Percentiles rank a stretch among this genome's conserved stretches.
Evolutionary conservation across 2,888 invertebrate species (phyloP).

Genomic region (Fragum sueziense): DNA sequence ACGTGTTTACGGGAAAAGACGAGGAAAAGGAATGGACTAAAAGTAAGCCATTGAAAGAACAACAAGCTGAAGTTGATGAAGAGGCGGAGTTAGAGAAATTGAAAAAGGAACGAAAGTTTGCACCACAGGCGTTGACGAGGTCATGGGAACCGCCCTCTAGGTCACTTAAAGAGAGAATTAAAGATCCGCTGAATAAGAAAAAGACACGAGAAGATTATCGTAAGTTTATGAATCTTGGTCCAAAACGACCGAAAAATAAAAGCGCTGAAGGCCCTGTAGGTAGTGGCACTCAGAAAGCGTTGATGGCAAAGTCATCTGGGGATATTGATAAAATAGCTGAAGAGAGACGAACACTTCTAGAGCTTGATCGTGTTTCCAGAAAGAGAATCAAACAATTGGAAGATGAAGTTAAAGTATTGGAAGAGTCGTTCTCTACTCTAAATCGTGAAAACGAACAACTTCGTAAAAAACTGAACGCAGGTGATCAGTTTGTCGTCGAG

Average conservation of each 20-base stretch:
- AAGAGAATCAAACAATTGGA: slow-evolving; percentile 44
- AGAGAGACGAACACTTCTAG: slow-evolving; percentile 29
- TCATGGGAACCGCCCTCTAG: not conserved
- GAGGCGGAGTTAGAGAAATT: not conserved
- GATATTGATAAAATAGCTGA: slow-evolving; percentile 10
- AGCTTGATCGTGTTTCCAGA: slow-evolving; percentile 23
- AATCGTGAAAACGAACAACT: slow-evolving; percentile 48
- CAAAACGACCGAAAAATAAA: not conserved
- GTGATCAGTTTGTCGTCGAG: slow-evolving; percentile 37
- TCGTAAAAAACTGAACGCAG: slow-evolving; percentile 41
- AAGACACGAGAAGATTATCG: not conserved
- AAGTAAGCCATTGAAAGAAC: slow-evolving; percentile 4
- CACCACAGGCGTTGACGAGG: not conserved
- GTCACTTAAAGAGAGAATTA: not conserved
- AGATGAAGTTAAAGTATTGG: slow-evolving; percentile 27
- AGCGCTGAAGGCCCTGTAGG: not conserved
- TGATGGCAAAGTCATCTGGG: not conserved
- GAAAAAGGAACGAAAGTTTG: slow-evolving; percentile 13
- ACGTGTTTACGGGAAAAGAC: slow-evolving; percentile 19
- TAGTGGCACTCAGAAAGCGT: not conserved
- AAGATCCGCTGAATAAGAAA: not conserved
- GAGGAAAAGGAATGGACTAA: slow-evolving; percentile 19
- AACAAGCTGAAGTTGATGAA: not conserved
- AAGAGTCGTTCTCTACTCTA: slow-evolving; percentile 30
- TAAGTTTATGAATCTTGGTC: slow-evolving; percentile 17